Evolutionary conservation across 1,140 invertebrate genomes (phyloP).

Genomic region (Atta texana): DNA sequence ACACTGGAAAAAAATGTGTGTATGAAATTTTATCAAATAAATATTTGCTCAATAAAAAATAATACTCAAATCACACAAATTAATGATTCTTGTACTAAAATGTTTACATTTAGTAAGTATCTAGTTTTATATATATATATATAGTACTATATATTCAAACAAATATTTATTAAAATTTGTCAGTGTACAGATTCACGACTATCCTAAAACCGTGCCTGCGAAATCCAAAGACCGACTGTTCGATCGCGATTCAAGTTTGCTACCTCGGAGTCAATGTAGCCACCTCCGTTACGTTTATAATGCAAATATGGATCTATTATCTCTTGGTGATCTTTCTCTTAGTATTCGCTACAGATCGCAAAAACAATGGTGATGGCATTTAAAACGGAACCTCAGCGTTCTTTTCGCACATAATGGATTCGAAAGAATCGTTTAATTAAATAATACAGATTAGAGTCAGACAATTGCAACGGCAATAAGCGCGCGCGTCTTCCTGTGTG

Average conservation of each 20-base stretch:
- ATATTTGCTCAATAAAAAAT: too few species aligned
- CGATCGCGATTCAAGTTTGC: background rate
- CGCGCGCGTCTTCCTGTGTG: background rate
- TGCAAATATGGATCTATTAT: constrained; percentile 37
- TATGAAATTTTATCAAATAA: too few species aligned
- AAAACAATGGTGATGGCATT: background rate
- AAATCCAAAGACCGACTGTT: background rate
- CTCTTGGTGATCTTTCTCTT: constrained; percentile 13
- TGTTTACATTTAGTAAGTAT: too few species aligned
- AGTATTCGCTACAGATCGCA: background rate
- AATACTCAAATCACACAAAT: too few species aligned
- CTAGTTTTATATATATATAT: too few species aligned
- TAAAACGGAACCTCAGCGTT: background rate
- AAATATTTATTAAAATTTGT: too few species aligned
- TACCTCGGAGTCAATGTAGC: background rate
- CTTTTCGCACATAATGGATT: background rate
- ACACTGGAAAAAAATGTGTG: too few species aligned
- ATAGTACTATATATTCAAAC: too few species aligned
- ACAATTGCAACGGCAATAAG: background rate
- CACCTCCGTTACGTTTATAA: constrained; percentile 4
- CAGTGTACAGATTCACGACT: constrained; percentile 11
- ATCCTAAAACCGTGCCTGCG: constrained; percentile 41
- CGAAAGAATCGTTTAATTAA: background rate
- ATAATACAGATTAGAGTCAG: background rate
- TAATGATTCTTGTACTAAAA: too few species aligned